A percentile compares a stretch with the other conserved stretches of the same genome.
Evolutionary conservation across 1,140 invertebrate species (phyloP).

Genomic region (Pygmarrhopalites habei): DNA sequence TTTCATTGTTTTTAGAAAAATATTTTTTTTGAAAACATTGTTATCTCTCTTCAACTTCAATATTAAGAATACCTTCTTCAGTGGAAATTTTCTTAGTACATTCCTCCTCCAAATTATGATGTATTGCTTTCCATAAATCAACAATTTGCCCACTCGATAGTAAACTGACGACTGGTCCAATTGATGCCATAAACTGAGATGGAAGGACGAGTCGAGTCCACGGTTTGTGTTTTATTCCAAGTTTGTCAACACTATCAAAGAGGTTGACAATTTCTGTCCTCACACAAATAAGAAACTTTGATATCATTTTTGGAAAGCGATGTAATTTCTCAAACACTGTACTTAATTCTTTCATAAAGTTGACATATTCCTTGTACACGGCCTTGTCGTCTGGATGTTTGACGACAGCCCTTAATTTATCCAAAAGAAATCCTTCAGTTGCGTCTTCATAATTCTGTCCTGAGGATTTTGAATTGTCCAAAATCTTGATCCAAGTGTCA

Average conservation of each 20-base stretch:
- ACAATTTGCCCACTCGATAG: constrained; percentile 29
- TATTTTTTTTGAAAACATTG: background rate
- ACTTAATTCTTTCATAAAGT: constrained; percentile 26
- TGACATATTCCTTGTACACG: background rate
- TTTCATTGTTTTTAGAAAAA: background rate
- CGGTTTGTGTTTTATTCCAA: background rate
- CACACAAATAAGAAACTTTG: constrained; percentile 26
- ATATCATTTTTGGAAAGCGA: constrained; percentile 33
- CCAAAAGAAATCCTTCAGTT: constrained; percentile 2
- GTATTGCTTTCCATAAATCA: constrained; percentile 33
- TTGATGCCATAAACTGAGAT: constrained; percentile 16
- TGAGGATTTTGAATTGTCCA: background rate
- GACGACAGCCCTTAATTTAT: constrained; percentile 11
- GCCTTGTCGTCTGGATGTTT: background rate
- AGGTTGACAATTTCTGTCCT: background rate
- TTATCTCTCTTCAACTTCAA: background rate
- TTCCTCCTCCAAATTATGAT: constrained; percentile 33
- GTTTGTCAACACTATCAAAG: background rate
- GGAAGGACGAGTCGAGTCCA: constrained; percentile 18
- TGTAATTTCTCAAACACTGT: constrained; percentile 28
- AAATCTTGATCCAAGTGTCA: background rate
- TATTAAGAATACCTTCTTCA: background rate
- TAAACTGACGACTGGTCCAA: constrained; percentile 13
- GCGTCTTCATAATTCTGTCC: constrained; percentile 7
- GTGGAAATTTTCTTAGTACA: constrained; percentile 19